Evolutionary conservation across 2,113 vertebrate species (phyloP).

Genomic region (Ascaphus truei): DNA sequence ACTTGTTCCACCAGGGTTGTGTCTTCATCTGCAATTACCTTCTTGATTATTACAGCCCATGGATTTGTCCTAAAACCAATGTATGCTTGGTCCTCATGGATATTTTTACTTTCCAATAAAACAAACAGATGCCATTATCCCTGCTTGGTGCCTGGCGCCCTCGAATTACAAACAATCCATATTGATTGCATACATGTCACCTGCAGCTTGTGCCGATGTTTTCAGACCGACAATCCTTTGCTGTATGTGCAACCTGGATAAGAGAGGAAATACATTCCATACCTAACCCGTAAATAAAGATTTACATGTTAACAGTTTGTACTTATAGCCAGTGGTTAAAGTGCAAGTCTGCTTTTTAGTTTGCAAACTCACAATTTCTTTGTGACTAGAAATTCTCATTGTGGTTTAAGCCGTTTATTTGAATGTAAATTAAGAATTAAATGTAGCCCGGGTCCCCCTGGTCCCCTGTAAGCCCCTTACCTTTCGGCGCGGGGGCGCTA

Average conservation of each 20-base stretch:
- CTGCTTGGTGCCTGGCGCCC: constrained; percentile 13
- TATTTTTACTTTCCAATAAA: constrained; percentile 11
- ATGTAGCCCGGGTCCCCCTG: no score
- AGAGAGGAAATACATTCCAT: not conserved
- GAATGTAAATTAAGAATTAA: no score
- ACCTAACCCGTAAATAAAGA: not conserved
- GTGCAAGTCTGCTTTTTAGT: no score
- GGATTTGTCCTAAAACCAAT: not conserved
- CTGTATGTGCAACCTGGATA: not conserved
- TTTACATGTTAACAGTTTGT: no score
- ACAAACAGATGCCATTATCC: constrained; percentile 28
- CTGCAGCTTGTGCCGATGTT: not conserved
- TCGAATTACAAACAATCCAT: constrained; percentile 7
- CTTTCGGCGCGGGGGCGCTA: no score
- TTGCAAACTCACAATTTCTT: no score
- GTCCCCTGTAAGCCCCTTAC: no score
- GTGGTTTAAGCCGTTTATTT: no score
- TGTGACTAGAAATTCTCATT: no score
- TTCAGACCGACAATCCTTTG: not conserved
- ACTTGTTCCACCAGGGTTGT: constrained; percentile 2
- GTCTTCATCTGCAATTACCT: constrained; percentile 16
- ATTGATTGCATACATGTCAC: constrained; percentile 13
- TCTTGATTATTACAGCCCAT: constrained; percentile 21
- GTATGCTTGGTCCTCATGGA: not conserved
- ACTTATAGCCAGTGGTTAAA: no score